Conservation (phyloP, 1,140 invertebrate genomes). For the Drosophila nigrodunni region DNA sequence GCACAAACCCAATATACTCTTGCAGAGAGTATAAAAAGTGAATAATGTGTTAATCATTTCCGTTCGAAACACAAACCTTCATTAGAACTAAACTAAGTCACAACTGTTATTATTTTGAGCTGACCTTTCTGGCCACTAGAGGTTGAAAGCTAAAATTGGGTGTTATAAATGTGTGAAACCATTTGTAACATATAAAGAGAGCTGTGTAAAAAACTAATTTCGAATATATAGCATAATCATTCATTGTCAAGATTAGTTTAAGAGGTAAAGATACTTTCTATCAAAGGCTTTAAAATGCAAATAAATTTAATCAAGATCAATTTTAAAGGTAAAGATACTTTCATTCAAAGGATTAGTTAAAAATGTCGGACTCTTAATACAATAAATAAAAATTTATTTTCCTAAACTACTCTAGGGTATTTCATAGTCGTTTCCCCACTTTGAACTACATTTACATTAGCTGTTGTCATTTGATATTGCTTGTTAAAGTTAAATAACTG, state of each 20-base stretch:
- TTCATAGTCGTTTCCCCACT: background rate
- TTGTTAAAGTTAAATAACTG: constrained; percentile 43
- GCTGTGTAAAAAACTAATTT: too few relatives aligned
- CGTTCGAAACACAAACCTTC: background rate
- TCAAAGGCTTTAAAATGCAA: too few relatives aligned
- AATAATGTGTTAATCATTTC: constrained; percentile 14
- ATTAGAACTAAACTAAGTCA: constrained; percentile 9
- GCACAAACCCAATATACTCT: too few relatives aligned
- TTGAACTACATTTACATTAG: background rate
- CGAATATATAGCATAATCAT: background rate
- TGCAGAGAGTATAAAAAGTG: too few relatives aligned
- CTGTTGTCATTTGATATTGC: background rate
- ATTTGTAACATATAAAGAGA: background rate
- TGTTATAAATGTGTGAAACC: background rate
- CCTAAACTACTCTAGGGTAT: background rate
- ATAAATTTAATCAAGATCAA: too few relatives aligned
- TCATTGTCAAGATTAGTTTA: background rate
- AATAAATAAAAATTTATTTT: background rate
- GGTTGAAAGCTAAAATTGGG: background rate
- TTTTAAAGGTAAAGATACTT: too few relatives aligned
- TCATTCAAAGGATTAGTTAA: too few relatives aligned
- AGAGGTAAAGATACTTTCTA: background rate
- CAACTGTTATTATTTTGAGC: constrained; percentile 29
- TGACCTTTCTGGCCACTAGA: constrained; percentile 55
- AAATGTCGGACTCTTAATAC: too few relatives aligned